Evolutionary conservation across 2,797 vertebrate genomes (phyloP).

Genomic region (Passerculus sandwichensis): DNA sequence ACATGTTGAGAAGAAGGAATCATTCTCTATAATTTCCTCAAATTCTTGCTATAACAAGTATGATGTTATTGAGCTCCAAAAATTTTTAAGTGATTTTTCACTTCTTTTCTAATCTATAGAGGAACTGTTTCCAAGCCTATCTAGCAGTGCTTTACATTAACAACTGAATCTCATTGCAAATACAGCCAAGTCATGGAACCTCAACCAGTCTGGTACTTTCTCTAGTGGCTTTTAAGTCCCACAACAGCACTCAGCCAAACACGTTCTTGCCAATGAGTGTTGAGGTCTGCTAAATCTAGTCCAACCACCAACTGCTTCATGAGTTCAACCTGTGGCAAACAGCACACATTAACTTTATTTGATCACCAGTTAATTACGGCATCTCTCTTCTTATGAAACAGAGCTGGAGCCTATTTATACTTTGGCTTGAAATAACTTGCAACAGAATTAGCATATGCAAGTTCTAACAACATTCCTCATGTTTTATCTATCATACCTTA

Average conservation of each 20-base stretch:
- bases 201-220: neutral
- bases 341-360: neutral
- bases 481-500: neutral
- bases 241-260: neutral
- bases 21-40: neutral
- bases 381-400: neutral
- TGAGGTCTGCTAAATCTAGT: neutral
- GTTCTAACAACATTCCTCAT: neutral
- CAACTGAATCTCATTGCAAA: neutral
- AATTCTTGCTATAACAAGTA: neutral
- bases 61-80: fast-evolving
- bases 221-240: neutral
- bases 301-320: neutral
- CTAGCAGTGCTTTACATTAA: neutral
- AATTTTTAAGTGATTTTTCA: neutral
- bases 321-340: neutral
- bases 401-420: neutral
- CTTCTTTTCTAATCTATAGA: neutral
- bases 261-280: fast-evolving
- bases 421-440: neutral
- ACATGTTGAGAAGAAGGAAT: neutral
- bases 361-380: neutral
- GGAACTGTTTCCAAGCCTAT: neutral
- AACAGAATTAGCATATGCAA: neutral
- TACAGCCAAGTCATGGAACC: neutral